Evolutionary conservation across 2,888 invertebrate species (phyloP).

Genomic region (Leptopilina drosophilae): DNA sequence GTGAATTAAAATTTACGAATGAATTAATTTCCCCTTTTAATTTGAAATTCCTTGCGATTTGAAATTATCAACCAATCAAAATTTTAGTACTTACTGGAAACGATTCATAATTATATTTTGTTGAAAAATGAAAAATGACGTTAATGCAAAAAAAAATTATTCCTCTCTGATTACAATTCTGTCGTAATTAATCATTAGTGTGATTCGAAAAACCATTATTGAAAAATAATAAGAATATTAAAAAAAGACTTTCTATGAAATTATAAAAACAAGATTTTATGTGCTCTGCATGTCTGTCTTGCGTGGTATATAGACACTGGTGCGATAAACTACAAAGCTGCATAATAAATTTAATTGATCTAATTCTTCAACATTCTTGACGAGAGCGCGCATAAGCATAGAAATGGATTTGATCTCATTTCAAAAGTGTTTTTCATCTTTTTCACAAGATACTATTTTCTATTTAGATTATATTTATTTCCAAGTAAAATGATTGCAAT

Average conservation of each 20-base stretch:
- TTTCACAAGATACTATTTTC: not conserved
- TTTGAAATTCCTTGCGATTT: no score
- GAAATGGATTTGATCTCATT: conserved; percentile 34
- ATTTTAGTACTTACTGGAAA: no score
- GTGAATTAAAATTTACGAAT: no score
- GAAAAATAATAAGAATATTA: no score
- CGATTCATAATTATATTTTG: no score
- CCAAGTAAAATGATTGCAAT: not conserved
- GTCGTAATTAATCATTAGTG: no score
- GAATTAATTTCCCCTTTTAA: no score
- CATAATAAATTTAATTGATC: conserved; percentile 32
- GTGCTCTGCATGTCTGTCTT: not conserved
- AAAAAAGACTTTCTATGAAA: not conserved
- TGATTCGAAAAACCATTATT: no score
- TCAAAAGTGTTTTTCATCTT: not conserved
- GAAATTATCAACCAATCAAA: no score
- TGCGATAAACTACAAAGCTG: conserved; percentile 9
- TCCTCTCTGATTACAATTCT: no score
- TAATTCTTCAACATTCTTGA: conserved; percentile 7
- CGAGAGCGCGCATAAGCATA: conserved; percentile 7
- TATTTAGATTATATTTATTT: not conserved
- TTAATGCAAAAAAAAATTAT: no score
- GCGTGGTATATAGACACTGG: not conserved
- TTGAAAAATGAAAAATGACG: no score
- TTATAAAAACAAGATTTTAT: not conserved